phyloP scores from a whole-genome alignment of 2,797 vertebrate genomes.

The Urophycis tenuis region DNA sequence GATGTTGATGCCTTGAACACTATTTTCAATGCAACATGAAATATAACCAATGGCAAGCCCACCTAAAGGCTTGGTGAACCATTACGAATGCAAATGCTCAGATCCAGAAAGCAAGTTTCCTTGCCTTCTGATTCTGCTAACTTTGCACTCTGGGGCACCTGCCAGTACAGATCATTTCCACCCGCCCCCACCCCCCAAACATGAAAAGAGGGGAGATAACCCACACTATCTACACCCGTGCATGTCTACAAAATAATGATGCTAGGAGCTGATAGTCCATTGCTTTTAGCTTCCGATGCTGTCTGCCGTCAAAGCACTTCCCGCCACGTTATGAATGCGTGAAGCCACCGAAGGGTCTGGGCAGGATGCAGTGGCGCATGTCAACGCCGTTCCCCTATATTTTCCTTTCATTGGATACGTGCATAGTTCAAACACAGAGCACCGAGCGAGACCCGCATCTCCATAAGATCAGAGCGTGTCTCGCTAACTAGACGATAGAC shows the following conservation, averaged over 20 bases:
- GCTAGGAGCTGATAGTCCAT: neutral
- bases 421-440: neutral
- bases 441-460: neutral
- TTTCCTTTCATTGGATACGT: neutral
- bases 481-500: neutral
- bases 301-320: neutral
- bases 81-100: neutral
- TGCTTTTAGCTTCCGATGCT: neutral
- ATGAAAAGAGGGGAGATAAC: neutral
- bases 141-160: neutral
- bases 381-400: neutral
- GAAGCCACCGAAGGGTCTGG: neutral
- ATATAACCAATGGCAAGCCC: neutral
- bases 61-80: neutral
- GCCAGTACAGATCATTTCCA: neutral
- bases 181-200: neutral
- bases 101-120: neutral
- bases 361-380: neutral
- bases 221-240: neutral
- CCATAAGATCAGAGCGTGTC: neutral
- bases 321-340: neutral
- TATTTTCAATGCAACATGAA: neutral
- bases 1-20: neutral
- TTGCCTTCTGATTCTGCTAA: neutral
- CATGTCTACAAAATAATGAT: neutral